Base-by-base conservation (phyloP, 1,140 invertebrate genomes). In the Zophobas morio region DNA sequence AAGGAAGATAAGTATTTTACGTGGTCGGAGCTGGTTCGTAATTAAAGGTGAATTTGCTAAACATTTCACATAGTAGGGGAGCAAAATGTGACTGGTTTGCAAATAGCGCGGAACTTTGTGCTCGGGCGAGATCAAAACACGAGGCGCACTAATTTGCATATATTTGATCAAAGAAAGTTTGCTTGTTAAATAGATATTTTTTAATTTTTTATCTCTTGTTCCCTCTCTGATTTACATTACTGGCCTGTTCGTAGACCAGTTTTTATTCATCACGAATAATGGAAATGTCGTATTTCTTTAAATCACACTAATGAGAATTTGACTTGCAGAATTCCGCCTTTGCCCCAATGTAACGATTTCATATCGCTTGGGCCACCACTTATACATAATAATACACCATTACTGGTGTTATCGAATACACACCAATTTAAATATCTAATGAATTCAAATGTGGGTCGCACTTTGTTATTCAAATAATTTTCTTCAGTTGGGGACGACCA, bases 111-210 rank as follows among this genome's bases (percentile, higher is more conserved):
- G 36, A 56, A 73, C 54, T 56, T 56, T 56, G 70, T 36, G 39
- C 40, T 47, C 4, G 8, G 70, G 6, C 51, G 71, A 73, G 36
- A 66, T 66, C 37, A 66, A 66, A 56, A 73, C 49, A 51, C 70
- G 51, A 4, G 35, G 32, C 47, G 51, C n/a, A 20, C 37, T 73
- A 56, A 73, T 73, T 73, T 73, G 32, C 71, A 73, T 73, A 54
- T 73, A 73, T 73, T 73, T 73, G 71, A 73, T 73, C 71, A 73
- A 73, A 73, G 71, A 73, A 73, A 73, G 71, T 73, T 73, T 72
- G 71, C 70, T 72, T 72, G 70, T 72, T 72, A 51, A 72, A 51
- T 72, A 51, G 70, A 72, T 72, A 72, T 72, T 53, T 72, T 73
- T 73, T 73, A 54, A 42, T 56, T 54, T 56, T 42, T 37, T 36